Base-by-base conservation (phyloP, 2,113 vertebrate genomes). In the Dasyornis broadbenti region DNA sequence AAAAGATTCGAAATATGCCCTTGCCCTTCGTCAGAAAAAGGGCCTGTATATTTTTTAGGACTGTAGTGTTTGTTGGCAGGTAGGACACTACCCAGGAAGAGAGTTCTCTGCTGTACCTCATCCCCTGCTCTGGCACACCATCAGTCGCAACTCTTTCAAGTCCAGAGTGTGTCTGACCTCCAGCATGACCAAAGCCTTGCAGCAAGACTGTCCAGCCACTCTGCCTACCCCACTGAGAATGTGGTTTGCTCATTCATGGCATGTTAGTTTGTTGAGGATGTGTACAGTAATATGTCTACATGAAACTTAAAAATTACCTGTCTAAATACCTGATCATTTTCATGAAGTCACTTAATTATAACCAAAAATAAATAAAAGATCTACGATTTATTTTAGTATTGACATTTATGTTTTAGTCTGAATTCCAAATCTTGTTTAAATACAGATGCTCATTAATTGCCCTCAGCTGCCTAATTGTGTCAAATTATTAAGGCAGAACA, bases 71-170 rank as follows among this genome's bases (percentile, higher is more conserved):
- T 71, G 14, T 15, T 53, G 53, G 5, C 53, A 79, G n/a, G 35
- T 23, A 56, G 17, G 63, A 52, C 17, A 18, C 20, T 73, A 23
- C 0, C 0, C 5, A 52, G 44, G 23, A 70, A 75, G 8, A 12
- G 7, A 53, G 19, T 49, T 76, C 27, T 71, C 11, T 65, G 24
- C 42, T 1, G 1, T 54, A 45, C 23, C 9, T 37, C 0, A 0
- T 60, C 1, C 12, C 13, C 20, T 72, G 27, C 57, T 53, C 53
- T 60, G 59, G 8, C 11, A 60, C 1, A 1, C 40, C 27, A 10
- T 44, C 52, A 49, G 17, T 13, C 70, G 23, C 2, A 2, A 28
- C 1, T 0, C 4, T 61, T 0, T 59, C 21, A 21, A 6, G 3
- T 23, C 33, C 16, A 65, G 40, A 59, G 17, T 3, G 8, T 60